Evolutionary conservation across 2,113 vertebrate genomes (phyloP).

Genomic region (Dicaeum eximium): DNA sequence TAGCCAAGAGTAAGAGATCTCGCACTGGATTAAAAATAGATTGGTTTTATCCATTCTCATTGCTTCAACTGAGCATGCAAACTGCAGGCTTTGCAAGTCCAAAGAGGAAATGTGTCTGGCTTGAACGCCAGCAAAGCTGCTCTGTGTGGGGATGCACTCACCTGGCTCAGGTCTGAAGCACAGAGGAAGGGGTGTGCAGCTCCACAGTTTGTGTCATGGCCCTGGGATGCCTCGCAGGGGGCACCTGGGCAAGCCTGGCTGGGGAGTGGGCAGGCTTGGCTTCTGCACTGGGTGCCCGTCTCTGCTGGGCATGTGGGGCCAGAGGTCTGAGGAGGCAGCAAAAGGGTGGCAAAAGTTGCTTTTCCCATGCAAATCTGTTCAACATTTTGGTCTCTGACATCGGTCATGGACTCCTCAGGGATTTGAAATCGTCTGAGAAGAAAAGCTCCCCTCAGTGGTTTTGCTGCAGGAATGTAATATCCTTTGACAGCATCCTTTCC

Average conservation of each 20-base stretch:
- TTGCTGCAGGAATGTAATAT: not conserved
- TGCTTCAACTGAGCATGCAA: not conserved
- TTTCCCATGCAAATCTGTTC: not conserved
- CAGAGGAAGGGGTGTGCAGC: not conserved
- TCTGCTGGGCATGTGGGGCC: fast-evolving
- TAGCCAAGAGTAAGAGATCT: slow-evolving; percentile 8
- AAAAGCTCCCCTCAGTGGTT: not conserved
- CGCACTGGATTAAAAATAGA: slow-evolving; percentile 24
- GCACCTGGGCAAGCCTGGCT: not conserved
- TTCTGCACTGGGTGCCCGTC: fast-evolving
- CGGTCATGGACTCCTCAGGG: not conserved
- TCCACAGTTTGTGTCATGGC: fast-evolving
- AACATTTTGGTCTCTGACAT: not conserved
- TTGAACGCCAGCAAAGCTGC: not conserved
- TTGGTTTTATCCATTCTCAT: not conserved
- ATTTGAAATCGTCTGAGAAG: not conserved
- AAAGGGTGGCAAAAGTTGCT: not conserved
- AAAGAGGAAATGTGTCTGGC: not conserved
- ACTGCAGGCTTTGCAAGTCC: not conserved
- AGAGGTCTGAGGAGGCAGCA: not conserved
- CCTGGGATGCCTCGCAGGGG: fast-evolving
- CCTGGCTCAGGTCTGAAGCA: not conserved
- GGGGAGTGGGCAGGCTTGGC: not conserved
- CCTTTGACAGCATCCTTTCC: not conserved
- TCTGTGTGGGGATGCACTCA: no score